Conservation (phyloP, 2,797 vertebrate genomes). For the Microctenopoma lineatum region DNA sequence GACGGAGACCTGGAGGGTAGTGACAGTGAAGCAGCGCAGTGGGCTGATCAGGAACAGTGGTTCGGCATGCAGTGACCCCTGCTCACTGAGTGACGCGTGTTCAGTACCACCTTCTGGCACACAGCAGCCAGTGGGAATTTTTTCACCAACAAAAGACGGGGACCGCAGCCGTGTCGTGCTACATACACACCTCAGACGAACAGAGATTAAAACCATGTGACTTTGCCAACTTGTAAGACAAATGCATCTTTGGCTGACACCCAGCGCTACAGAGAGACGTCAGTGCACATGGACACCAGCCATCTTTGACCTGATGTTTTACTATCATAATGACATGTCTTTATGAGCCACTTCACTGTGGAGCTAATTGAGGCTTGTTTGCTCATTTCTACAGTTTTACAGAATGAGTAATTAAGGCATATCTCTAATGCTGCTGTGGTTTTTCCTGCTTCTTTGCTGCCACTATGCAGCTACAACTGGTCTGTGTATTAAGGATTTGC, state of each 20-base stretch:
- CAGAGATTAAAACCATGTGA: neutral
- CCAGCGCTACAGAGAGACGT: conserved; percentile 3
- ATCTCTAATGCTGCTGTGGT: neutral
- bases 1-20: conserved; percentile 98
- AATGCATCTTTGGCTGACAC: neutral
- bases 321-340: neutral
- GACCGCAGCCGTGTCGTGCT: neutral
- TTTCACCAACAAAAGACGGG: neutral
- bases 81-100: conserved; percentile 6
- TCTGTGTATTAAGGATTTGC: neutral
- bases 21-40: conserved; percentile 97
- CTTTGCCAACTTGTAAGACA: neutral
- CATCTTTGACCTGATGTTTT: neutral
- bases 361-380: neutral
- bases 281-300: neutral
- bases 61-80: conserved; percentile 94
- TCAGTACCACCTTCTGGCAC: conserved; percentile 4
- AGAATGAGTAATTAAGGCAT: neutral
- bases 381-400: neutral
- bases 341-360: neutral
- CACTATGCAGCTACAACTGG: neutral
- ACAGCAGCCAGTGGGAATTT: conserved; percentile 8
- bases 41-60: conserved; percentile 99
- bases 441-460: neutral
- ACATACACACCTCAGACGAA: neutral